Percentiles rank a stretch among this genome's conserved stretches.
Evolutionary conservation across 2,113 vertebrate species (phyloP).

Genomic region (Hucho hucho): DNA sequence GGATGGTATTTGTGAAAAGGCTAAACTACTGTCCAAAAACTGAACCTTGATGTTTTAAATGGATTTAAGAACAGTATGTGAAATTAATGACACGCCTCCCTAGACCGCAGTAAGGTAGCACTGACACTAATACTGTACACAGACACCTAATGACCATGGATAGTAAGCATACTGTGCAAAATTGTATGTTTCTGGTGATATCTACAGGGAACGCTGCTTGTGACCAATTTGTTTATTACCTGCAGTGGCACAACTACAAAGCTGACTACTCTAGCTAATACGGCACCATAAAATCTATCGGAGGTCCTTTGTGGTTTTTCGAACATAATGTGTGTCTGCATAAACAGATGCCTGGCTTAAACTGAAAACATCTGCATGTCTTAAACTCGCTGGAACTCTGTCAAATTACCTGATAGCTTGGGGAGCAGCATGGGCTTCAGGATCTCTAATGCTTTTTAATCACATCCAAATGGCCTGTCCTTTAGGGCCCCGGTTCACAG

Average conservation of each 20-base stretch:
- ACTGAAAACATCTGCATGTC: constrained; percentile 78
- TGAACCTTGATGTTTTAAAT: no score
- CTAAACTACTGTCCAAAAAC: no score
- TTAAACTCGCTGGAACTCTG: constrained; percentile 73
- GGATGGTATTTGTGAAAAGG: constrained; percentile 17
- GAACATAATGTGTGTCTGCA: constrained; percentile 71
- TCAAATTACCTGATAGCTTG: constrained; percentile 76
- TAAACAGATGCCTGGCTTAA: constrained; percentile 79
- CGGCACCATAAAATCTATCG: constrained; percentile 72
- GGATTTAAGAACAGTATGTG: no score
- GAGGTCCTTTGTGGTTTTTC: constrained; percentile 72
- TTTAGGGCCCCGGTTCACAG: constrained; percentile 58
- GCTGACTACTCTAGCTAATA: constrained; percentile 68
- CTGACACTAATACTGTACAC: background rate
- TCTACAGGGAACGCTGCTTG: constrained; percentile 67
- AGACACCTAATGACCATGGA: constrained; percentile 44
- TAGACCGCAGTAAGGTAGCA: constrained; percentile 8
- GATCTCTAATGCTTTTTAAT: constrained; percentile 69
- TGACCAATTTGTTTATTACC: constrained; percentile 74
- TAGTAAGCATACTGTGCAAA: constrained; percentile 60
- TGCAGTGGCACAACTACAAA: constrained; percentile 72
- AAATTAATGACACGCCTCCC: background rate
- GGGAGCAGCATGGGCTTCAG: constrained; percentile 61
- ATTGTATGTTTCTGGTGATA: constrained; percentile 41
- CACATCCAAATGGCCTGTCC: constrained; percentile 66